Evolutionary conservation across 2,888 invertebrate species (phyloP).

Genomic region (Yponomeuta plumbellus): DNA sequence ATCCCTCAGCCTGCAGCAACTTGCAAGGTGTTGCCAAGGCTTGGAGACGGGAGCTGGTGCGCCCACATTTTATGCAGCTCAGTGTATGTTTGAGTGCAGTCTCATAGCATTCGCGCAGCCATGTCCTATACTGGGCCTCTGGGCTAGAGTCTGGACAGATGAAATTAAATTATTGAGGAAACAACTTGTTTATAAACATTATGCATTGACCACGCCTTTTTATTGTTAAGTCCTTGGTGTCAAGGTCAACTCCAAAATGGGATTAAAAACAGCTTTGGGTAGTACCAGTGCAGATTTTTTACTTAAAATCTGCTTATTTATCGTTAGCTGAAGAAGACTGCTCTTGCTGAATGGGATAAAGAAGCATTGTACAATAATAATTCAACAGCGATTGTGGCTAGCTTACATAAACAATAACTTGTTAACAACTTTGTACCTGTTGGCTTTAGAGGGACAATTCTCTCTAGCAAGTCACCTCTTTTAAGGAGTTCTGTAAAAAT

Average conservation of each 20-base stretch:
- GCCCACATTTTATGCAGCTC: slow-evolving; percentile 72
- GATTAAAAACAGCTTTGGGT: too few relatives aligned
- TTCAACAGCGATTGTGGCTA: too few relatives aligned
- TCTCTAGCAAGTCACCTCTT: slow-evolving; percentile 79
- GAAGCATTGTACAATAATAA: neutral
- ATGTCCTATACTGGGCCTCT: slow-evolving; percentile 79
- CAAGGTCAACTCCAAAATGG: too few relatives aligned
- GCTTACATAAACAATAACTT: too few relatives aligned
- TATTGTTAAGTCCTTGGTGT: too few relatives aligned
- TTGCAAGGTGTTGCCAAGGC: slow-evolving; percentile 85
- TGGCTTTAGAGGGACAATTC: slow-evolving; percentile 77
- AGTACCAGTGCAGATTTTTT: too few relatives aligned
- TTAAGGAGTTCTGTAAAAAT: slow-evolving; percentile 82
- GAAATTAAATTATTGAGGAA: too few relatives aligned
- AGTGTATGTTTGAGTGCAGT: slow-evolving; percentile 78
- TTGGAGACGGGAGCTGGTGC: slow-evolving; percentile 71
- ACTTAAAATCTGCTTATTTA: too few relatives aligned
- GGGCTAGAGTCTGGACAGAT: slow-evolving; percentile 53
- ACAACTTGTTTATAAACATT: too few relatives aligned
- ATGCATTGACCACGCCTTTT: too few relatives aligned
- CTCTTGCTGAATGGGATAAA: slow-evolving; percentile 23
- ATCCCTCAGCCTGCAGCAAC: slow-evolving; percentile 83
- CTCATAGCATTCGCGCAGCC: slow-evolving; percentile 83
- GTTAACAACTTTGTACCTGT: slow-evolving; percentile 68
- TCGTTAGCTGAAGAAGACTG: neutral